These are phyloP conservation scores for Heterodera filipjevi DNA, from an alignment of 2,888 invertebrate genomes.

Conservation along the genomic window DNA sequence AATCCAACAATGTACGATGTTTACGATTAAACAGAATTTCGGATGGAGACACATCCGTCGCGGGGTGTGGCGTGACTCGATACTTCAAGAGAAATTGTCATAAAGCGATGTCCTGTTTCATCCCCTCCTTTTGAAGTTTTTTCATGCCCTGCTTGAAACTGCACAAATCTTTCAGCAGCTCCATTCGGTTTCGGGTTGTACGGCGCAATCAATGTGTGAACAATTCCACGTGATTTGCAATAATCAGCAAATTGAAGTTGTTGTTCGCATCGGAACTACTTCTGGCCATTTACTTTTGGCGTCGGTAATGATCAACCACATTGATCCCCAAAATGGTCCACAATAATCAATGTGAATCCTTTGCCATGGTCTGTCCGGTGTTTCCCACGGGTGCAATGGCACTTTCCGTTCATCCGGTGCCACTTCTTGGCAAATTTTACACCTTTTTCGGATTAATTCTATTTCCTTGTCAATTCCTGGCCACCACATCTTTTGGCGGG, in stretches of 20 bases:
- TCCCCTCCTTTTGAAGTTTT: too few species aligned
- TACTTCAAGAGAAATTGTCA: too few species aligned
- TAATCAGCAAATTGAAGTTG: background rate
- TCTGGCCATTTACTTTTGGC: conserved; percentile 23
- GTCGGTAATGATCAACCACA: conserved; percentile 49
- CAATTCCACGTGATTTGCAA: background rate
- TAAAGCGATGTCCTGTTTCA: too few species aligned
- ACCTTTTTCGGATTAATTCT: too few species aligned
- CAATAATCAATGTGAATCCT: conserved; percentile 68
- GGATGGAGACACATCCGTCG: too few species aligned
- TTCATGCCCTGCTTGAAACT: background rate
- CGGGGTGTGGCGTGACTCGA: too few species aligned
- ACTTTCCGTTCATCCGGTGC: conserved; percentile 13
- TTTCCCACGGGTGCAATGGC: conserved; percentile 36
- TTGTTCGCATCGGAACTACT: background rate
- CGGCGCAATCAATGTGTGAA: background rate
- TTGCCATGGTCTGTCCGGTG: conserved; percentile 58
- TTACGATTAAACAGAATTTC: too few species aligned
- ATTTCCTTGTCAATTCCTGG: too few species aligned
- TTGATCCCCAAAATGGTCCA: conserved; percentile 62
- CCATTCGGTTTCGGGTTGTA: background rate
- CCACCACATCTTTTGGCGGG: too few species aligned
- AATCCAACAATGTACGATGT: too few species aligned
- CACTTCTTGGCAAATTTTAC: too few species aligned
- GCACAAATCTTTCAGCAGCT: background rate